These are phyloP conservation scores for Caenorhabditis sp. DNA, from an alignment of 2,888 invertebrate genomes.

Conservation along the genomic window DNA sequence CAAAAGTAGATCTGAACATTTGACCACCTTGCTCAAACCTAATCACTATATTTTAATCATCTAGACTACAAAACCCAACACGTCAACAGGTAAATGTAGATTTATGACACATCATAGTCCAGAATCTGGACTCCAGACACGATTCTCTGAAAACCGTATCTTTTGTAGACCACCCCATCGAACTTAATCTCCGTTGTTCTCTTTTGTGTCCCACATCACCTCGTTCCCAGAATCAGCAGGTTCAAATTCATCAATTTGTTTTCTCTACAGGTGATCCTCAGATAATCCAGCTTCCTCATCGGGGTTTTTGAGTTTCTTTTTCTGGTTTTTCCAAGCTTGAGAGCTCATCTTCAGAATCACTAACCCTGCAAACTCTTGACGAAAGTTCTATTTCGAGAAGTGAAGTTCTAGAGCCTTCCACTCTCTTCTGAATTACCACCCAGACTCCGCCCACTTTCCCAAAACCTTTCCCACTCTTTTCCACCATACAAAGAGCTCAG, in stretches of 20 bases:
- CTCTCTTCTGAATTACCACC: slow-evolving; percentile 9
- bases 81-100: too few relatives aligned
- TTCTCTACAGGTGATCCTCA: not conserved
- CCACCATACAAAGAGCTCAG: slow-evolving; percentile 21
- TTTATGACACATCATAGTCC: too few relatives aligned
- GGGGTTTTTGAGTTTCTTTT: too few relatives aligned
- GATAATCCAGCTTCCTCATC: too few relatives aligned
- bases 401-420: slow-evolving; percentile 4
- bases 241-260: not conserved
- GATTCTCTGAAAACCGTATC: too few relatives aligned
- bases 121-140: too few relatives aligned
- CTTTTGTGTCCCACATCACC: not conserved
- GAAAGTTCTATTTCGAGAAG: not conserved
- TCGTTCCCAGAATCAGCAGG: not conserved
- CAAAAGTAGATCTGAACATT: too few relatives aligned
- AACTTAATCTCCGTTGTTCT: not conserved
- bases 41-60: too few relatives aligned
- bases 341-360: not conserved
- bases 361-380: too few relatives aligned
- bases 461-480: slow-evolving; percentile 6
- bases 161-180: too few relatives aligned
- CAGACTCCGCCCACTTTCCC: slow-evolving; percentile 11
- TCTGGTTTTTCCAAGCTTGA: not conserved
- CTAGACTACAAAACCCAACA: too few relatives aligned
- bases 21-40: too few relatives aligned